phyloP scores from a whole-genome alignment of 2,113 vertebrate species.

The Gavia stellata region DNA sequence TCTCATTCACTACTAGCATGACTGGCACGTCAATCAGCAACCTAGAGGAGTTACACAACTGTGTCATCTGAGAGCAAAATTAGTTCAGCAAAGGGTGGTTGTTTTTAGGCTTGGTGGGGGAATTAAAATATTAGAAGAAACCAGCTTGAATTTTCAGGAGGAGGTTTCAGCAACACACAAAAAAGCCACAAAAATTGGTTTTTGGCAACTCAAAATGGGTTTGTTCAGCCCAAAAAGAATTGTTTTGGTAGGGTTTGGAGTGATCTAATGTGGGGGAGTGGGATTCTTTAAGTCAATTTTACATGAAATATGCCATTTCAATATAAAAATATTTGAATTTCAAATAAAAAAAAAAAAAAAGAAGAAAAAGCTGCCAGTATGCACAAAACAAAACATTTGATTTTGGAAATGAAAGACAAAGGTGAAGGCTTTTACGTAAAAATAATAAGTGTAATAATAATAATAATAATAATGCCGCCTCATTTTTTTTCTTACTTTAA shows the following conservation, averaged over 20 bases:
- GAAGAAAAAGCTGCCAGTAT: not conserved
- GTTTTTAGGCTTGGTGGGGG: not conserved
- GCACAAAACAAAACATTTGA: not conserved
- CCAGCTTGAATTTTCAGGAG: not conserved
- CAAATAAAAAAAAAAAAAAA: not conserved
- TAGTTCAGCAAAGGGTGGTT: not conserved
- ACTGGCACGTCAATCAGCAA: not conserved
- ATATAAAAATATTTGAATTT: not conserved
- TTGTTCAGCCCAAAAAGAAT: not conserved
- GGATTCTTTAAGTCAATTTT: not conserved
- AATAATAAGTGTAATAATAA: not conserved
- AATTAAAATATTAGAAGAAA: not conserved
- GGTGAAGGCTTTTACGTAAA: not conserved
- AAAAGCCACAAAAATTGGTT: not conserved
- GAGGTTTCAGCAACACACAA: not conserved
- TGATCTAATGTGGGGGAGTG: not conserved
- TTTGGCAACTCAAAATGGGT: not conserved
- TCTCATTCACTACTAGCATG: not conserved
- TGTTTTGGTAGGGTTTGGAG: not conserved
- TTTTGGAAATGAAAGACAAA: not conserved
- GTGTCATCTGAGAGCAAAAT: not conserved
- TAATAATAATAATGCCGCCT: not conserved
- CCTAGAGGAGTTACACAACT: not conserved
- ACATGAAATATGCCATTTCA: not conserved
- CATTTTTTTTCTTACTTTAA: not conserved